Base-by-base conservation (phyloP, 2,113 vertebrate species). In the Semnornis frantzii region DNA sequence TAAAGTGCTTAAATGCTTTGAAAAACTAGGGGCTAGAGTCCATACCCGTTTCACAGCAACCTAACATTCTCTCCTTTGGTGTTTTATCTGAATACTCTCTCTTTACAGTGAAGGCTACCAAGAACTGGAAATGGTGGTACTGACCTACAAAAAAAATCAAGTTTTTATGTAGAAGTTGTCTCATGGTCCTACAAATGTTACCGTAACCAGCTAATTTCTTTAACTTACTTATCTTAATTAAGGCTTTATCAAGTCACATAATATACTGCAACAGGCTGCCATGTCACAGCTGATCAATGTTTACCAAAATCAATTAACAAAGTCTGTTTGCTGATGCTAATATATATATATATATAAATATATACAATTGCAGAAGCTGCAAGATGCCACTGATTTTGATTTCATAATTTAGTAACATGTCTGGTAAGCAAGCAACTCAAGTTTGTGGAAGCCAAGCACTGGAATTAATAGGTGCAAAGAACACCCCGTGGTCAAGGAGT, bases 1-100 rank as follows among this genome's bases (percentile, higher is more conserved):
- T 42, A 94, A 95, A 93, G 73, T 42, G 52, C 59, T 75, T 92
- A 95, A 91, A 87, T 44, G 48, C 66, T 89, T 93, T 65, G 78
- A 87, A 90, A 59, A 93, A 63, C 64, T 70, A 82, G 23, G 44
- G 71, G 3, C 34, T 82, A 17, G 39, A 82, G 30, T 76, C 31
- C 25, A 18, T 30, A 37, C 13, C 20, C 23, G 8, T 65, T 48
- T 65, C 71, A 82, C 44, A 82, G 63, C 28, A 72, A 52, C 33
- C 23, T 62, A 42, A 42, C 42, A 42, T 42, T 15, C 42, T 62
- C 58, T 50, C 23, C 27, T 82, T 91, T 10, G 14, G 37, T 60
- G 33, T 25, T 69, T 89, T 57, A 87, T 62, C 74, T 28, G 37
- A 90, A 69, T 50, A 30, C 13, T 54, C 33, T 42, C 42, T 6